Percentiles rank a stretch among this genome's conserved stretches.
Conservation (phyloP, 2,797 vertebrate species). For the Jordanella pulchra region DNA sequence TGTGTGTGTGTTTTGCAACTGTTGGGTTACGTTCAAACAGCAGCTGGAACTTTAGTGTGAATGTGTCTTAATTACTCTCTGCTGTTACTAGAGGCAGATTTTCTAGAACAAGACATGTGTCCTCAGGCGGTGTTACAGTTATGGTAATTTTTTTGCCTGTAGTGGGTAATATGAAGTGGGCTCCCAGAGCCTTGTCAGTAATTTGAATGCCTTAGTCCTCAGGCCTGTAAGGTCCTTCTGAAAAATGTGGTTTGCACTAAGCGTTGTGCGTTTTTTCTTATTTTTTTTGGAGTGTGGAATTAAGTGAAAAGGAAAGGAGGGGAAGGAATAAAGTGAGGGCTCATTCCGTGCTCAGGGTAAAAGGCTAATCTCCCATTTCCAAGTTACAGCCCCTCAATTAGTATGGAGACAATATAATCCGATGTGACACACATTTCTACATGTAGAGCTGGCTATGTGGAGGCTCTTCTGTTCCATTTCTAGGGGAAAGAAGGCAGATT, state of each 20-base stretch:
- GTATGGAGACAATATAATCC: slow-evolving; percentile 49
- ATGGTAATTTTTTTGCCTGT: slow-evolving; percentile 63
- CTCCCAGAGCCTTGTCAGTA: slow-evolving; percentile 52
- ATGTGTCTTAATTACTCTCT: slow-evolving; percentile 59
- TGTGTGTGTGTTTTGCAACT: slow-evolving; percentile 16
- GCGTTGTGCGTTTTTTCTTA: slow-evolving; percentile 23
- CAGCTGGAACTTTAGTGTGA: slow-evolving; percentile 46
- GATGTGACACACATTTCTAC: slow-evolving; percentile 47
- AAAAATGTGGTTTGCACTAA: slow-evolving; percentile 32
- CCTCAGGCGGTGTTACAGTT: slow-evolving; percentile 67
- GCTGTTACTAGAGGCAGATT: slow-evolving; percentile 57
- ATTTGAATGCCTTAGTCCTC: slow-evolving; percentile 47
- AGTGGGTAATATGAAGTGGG: slow-evolving; percentile 54
- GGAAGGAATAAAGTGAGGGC: slow-evolving; percentile 29
- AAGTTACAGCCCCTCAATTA: slow-evolving; percentile 36
- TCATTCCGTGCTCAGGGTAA: slow-evolving; percentile 50
- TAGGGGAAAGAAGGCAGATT: slow-evolving; percentile 24
- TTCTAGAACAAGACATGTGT: slow-evolving; percentile 62
- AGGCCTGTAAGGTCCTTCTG: slow-evolving; percentile 39
- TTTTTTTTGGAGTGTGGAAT: slow-evolving; percentile 17
- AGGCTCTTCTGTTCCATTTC: slow-evolving; percentile 24
- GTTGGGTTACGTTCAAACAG: slow-evolving; percentile 41
- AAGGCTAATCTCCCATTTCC: slow-evolving; percentile 60
- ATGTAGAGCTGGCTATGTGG: slow-evolving; percentile 13
- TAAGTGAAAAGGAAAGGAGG: slow-evolving; percentile 14